phyloP scores from a whole-genome alignment of 1,140 invertebrate species.

The Plodia interpunctella region DNA sequence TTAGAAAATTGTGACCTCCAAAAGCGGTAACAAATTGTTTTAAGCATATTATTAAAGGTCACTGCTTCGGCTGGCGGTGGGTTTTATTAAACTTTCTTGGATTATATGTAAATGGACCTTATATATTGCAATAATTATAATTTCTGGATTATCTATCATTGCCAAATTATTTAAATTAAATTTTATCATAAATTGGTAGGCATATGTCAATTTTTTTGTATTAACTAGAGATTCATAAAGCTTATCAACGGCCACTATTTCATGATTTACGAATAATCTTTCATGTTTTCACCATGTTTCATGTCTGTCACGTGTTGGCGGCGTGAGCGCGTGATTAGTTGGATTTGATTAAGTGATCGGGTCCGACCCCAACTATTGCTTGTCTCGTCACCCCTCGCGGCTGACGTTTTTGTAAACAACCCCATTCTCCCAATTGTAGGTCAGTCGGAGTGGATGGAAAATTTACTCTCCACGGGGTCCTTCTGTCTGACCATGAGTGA shows the following conservation, averaged over 20 bases:
- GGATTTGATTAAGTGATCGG: slow-evolving; percentile 32
- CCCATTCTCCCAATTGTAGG: slow-evolving; percentile 44
- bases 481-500: neutral
- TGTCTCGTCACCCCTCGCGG: slow-evolving; percentile 35
- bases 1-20: slow-evolving; percentile 1
- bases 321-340: neutral
- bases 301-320: neutral
- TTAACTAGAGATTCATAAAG: too few species aligned
- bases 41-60: slow-evolving; percentile 8
- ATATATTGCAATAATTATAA: too few species aligned
- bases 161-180: too few species aligned
- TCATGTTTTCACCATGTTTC: too few species aligned
- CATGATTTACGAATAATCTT: too few species aligned
- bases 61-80: too few species aligned
- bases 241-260: too few species aligned
- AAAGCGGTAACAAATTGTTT: neutral
- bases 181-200: too few species aligned
- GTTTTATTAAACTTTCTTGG: neutral
- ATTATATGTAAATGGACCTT: too few species aligned
- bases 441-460: slow-evolving; percentile 39
- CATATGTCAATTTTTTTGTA: too few species aligned
- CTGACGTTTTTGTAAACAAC: slow-evolving; percentile 40
- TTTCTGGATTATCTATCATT: too few species aligned
- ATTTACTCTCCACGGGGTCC: slow-evolving; percentile 15
- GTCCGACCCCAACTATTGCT: slow-evolving; percentile 36